Base-by-base conservation (phyloP, 2,888 invertebrate species). In the Nemurella pictetii region DNA sequence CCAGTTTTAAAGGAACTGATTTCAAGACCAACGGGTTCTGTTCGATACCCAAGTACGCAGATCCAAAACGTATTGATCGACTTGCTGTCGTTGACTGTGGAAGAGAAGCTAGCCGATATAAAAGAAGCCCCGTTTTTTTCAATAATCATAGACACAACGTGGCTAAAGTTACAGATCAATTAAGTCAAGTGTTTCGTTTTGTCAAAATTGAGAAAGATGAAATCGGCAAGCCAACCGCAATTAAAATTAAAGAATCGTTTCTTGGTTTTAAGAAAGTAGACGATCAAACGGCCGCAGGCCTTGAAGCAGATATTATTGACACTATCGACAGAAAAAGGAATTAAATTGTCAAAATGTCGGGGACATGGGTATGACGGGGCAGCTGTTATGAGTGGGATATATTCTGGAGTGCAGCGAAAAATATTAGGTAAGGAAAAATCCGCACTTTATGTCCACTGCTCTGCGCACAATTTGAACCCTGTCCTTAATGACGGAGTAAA, bases 281-380 rank as follows among this genome's bases (percentile, higher is more conserved):
- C 36, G 81, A 81, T 55, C 81, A 36, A 27, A 36, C 26, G 26
- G 81, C 81, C 77, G 77, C 26, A 26, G 77, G 27, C 77, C 26
- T 77, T 27, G 28, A 26, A 77, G 28, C 26, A 26, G 77, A 77
- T 12, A 77, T 77, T 27, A 27, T 77, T 9, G 27, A 77, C 28
- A 12, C 28, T 2, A 77, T 36, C 4, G 81, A 81, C 32, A 35
- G 26, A 15, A 35, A n/a, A 36, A 26, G 81, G 36, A 55, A 25
- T 81, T 15, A n/a, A 32, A 20, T 26, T 81, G 25, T 9, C n/a
- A 12, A 81, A 81, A 81, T 81, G 81, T 81, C 35, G 81, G 7
- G 86, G 86, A 74, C 87, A 87, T 85, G 86, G 86, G 35, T 89
- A 89, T 86, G 88, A 89, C 86, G 88, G 88, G 85, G 88, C 88